phyloP scores from a whole-genome alignment of 2,113 vertebrate genomes.

The Motacilla tschutschensis region DNA sequence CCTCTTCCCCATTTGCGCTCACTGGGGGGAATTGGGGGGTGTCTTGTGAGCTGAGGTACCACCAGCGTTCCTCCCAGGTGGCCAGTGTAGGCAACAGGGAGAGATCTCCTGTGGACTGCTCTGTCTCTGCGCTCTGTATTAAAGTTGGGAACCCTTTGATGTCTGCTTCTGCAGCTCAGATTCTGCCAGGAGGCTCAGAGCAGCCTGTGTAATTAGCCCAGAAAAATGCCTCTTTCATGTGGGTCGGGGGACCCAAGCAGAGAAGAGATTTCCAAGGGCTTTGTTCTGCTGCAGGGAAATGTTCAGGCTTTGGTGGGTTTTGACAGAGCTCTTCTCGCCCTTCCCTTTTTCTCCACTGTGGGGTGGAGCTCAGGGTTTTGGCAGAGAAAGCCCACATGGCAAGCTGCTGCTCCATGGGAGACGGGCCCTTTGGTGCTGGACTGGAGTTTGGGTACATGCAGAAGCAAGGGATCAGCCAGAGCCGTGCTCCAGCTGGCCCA shows the following conservation, averaged over 20 bases:
- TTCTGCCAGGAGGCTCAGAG: conserved; percentile 19
- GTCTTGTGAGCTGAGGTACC: neutral
- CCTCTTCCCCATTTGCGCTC: neutral
- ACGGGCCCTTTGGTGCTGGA: rapidly evolving
- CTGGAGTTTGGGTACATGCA: neutral
- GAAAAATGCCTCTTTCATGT: conserved; percentile 28
- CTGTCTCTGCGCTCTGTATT: neutral
- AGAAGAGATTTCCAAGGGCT: conserved; percentile 6
- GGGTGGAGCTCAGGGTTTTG: neutral
- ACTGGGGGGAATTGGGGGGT: too few species aligned
- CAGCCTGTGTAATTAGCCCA: neutral
- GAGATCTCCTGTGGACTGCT: rapidly evolving
- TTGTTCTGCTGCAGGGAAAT: neutral
- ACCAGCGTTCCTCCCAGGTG: rapidly evolving
- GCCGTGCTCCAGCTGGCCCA: neutral
- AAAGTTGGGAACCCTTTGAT: conserved; percentile 33
- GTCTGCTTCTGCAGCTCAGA: neutral
- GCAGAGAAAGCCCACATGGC: neutral
- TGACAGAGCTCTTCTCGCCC: neutral
- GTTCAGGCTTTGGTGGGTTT: conserved; percentile 24
- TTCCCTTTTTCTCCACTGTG: conserved; percentile 15
- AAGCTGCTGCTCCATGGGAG: neutral
- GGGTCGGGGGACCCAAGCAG: neutral
- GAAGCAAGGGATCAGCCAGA: neutral
- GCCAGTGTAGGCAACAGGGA: neutral